These are phyloP conservation scores for Coracias cyanogaster DNA, from an alignment of 2,797 vertebrate genomes.

Conservation along the genomic window DNA sequence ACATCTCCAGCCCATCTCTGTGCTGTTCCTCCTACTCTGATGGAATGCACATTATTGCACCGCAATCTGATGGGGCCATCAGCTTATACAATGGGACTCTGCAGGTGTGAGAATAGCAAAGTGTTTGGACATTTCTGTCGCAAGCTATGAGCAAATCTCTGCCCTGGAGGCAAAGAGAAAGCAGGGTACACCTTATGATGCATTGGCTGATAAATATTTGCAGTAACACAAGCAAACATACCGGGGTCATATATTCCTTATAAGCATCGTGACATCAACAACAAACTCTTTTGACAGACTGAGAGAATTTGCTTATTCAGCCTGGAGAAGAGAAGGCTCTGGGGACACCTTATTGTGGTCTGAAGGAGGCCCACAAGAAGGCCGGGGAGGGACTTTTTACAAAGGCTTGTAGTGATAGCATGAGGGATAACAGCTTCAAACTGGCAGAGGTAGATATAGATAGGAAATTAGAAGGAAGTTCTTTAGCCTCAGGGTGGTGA, in stretches of 20 bases:
- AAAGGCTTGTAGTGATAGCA: too few relatives aligned
- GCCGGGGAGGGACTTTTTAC: too few relatives aligned
- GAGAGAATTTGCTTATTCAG: too few relatives aligned
- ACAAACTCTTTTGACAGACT: neutral
- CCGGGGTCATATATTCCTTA: neutral
- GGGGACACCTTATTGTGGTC: too few relatives aligned
- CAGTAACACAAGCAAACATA: neutral
- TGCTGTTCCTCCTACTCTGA: neutral
- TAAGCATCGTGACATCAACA: neutral
- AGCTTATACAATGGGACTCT: neutral
- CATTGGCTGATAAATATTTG: neutral
- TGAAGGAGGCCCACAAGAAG: too few relatives aligned
- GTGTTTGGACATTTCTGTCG: neutral
- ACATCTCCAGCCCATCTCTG: neutral
- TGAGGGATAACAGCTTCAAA: too few relatives aligned
- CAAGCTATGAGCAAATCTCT: neutral
- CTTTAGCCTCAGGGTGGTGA: too few relatives aligned
- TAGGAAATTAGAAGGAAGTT: too few relatives aligned
- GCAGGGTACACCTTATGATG: rapidly evolving
- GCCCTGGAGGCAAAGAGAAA: neutral
- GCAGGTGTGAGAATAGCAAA: neutral
- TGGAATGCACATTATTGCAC: neutral
- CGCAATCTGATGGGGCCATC: neutral
- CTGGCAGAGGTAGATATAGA: too few relatives aligned
- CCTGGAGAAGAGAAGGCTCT: too few relatives aligned